Evolutionary conservation across 2,113 vertebrate genomes (phyloP), one percentile per base, ranked within the genome.

Genomic region (Isurus oxyrinchus): DNA sequence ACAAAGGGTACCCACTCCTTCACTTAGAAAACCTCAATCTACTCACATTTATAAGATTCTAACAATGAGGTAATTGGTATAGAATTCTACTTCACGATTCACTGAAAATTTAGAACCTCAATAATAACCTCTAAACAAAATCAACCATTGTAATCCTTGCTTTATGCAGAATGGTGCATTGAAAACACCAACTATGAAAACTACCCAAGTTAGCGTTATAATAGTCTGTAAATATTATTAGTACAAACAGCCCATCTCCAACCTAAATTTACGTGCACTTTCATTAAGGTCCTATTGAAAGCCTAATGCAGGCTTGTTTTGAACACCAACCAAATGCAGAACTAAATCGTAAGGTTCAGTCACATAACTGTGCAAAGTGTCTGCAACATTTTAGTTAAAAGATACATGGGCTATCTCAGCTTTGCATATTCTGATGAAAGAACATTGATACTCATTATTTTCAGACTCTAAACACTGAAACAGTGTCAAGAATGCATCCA

Each of bases 391-490:
- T 99, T 99, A 99, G 99, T 99, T 99, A 99, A 99, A 95, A 98
- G 98, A 98, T 98, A 98, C 98, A 98, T 98, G 98, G 98, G 40
- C 98, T 98, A 98, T 97, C 98, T 98, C 98, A 98, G 99, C 98
- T 99, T 99, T 99, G 99, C 98, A 99, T 99, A 99, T 99, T 99
- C 98, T 98, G 98, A 97, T 98, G 98, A 98, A 98, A 99, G 98
- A 99, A 99, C 99, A 99, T 99, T 99, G 99, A 99, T 99, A 99
- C 99, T 99, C 99, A 99, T 99, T 99, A 99, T 99, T 99, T 99
- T 98, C 98, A 98, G 98, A 99, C 99, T 99, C 99, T 98, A 99
- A 99, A 99, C 98, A 99, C 98, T 98, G 98, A 99, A 99, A 98
- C 98, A 99, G 98, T 99, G 99, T 99, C 99, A 99, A 99, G 99